Conservation (phyloP, 2,113 vertebrate genomes). For the Tapirus terrestris region DNA sequence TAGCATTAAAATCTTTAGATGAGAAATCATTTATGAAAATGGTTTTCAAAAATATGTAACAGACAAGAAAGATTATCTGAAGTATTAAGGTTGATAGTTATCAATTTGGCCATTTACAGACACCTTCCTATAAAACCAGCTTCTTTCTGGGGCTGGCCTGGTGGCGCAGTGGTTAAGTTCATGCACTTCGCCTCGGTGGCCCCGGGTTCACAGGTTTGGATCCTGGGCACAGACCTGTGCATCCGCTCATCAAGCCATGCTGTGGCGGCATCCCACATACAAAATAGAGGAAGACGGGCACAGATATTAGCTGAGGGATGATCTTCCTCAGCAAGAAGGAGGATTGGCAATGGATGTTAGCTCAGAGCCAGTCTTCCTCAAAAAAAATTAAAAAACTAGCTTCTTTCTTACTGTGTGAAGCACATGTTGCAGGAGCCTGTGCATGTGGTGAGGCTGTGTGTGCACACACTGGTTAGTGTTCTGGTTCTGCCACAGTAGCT, state of each 20-base stretch:
- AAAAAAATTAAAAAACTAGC: background rate
- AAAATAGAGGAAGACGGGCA: too few species aligned
- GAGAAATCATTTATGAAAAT: slow-evolving; percentile 28
- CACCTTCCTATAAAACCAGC: background rate
- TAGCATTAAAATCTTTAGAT: slow-evolving; percentile 35
- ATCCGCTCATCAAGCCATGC: too few species aligned
- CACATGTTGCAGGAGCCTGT: accelerated
- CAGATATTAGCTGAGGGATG: too few species aligned
- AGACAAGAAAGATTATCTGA: background rate
- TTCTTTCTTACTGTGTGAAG: accelerated
- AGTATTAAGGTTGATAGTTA: background rate
- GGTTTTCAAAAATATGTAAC: background rate
- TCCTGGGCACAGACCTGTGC: too few species aligned
- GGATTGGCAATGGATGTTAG: too few species aligned
- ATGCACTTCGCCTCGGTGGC: too few species aligned
- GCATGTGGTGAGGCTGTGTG: accelerated
- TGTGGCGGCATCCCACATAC: too few species aligned
- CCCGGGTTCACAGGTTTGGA: too few species aligned
- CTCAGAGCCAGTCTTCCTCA: too few species aligned
- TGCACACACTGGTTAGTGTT: accelerated
- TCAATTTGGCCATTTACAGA: background rate
- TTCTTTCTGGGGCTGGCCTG: background rate
- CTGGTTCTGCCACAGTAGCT: background rate
- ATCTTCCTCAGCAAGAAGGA: too few species aligned
- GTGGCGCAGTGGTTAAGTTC: too few species aligned